These are phyloP conservation scores for Leguminivora glycinivorella DNA, from an alignment of 1,140 invertebrate genomes.

Conservation along the genomic window DNA sequence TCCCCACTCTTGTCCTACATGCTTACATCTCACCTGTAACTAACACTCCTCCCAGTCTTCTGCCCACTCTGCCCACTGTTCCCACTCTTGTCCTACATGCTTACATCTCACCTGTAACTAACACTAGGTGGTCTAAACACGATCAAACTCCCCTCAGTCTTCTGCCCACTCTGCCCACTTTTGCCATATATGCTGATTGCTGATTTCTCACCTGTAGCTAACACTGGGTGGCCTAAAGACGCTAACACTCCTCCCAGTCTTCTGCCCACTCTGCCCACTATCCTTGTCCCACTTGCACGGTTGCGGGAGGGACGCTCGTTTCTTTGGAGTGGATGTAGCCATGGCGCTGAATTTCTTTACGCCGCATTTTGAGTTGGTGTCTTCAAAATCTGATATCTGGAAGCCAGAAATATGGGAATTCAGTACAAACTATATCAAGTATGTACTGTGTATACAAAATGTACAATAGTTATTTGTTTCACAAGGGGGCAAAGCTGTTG, in stretches of 20 bases:
- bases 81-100: constrained; percentile 4
- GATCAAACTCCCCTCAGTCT: not conserved
- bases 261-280: constrained; percentile 9
- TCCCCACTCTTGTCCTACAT: not conserved
- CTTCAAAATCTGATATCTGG: constrained; percentile 68
- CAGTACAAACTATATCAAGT: too few relatives aligned
- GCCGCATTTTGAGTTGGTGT: constrained; percentile 57
- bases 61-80: not conserved
- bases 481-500: too few relatives aligned
- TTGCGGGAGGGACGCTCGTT: constrained; percentile 13
- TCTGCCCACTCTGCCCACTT: not conserved
- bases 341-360: constrained; percentile 39
- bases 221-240: not conserved
- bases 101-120: not conserved
- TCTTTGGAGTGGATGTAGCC: constrained; percentile 57
- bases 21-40: not conserved
- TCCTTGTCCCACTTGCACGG: constrained; percentile 10
- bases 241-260: not conserved
- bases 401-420: constrained; percentile 5
- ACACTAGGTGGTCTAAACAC: not conserved
- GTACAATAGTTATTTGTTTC: too few relatives aligned
- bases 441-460: too few relatives aligned
- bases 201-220: not conserved
- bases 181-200: not conserved
- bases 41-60: not conserved